Conservation (phyloP, 2,888 invertebrate species). For the Brenthis ino region DNA sequence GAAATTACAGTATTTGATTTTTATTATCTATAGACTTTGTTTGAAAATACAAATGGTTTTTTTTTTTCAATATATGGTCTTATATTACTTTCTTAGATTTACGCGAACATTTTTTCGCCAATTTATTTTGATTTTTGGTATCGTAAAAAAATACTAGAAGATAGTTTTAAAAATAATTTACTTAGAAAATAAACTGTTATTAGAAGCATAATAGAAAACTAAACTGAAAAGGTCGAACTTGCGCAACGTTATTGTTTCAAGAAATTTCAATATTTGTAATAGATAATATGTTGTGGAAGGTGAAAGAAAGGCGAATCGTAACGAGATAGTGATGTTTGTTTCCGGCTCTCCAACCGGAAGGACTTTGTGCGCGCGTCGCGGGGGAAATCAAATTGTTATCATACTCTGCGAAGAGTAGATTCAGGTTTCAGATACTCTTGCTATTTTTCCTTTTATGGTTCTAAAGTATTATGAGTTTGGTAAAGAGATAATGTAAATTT, state of each 20-base stretch:
- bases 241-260: too few species aligned
- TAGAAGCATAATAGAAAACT: too few species aligned
- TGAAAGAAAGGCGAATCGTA: slow-evolving; percentile 4
- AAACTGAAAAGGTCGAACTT: too few species aligned
- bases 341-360: slow-evolving; percentile 28
- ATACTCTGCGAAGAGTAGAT: neutral
- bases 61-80: neutral
- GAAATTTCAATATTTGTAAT: neutral
- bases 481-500: too few species aligned
- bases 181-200: too few species aligned
- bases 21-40: neutral
- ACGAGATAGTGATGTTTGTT: slow-evolving; percentile 18
- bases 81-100: too few species aligned
- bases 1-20: neutral
- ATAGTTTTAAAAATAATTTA: too few species aligned
- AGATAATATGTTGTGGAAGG: neutral
- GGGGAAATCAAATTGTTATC: slow-evolving; percentile 26
- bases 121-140: too few species aligned
- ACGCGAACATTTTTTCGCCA: too few species aligned
- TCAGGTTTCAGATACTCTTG: slow-evolving; percentile 8
- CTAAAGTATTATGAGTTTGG: neutral
- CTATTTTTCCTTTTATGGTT: neutral
- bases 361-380: slow-evolving; percentile 10
- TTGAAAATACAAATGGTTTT: neutral
- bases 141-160: too few species aligned